A percentile compares a stretch with the other conserved stretches of the same genome.
phyloP scores from a whole-genome alignment of 2,888 invertebrate species.

The Myopa tessellatipennis region DNA sequence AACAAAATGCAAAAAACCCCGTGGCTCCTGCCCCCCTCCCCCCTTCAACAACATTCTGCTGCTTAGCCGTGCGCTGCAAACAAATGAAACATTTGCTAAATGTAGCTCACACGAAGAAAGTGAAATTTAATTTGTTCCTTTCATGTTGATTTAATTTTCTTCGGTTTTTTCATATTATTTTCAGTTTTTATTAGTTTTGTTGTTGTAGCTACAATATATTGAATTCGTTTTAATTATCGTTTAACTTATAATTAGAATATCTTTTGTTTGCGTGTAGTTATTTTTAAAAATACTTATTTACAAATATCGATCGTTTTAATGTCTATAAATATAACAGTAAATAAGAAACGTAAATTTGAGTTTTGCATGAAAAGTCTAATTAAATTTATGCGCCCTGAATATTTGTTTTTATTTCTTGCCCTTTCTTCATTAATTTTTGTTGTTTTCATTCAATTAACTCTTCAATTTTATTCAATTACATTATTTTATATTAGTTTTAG shows the following conservation, averaged over 20 bases:
- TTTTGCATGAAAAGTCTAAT: too few species aligned
- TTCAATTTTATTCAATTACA: background rate
- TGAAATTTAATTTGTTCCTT: slow-evolving; percentile 36
- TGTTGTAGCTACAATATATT: background rate
- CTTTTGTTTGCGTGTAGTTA: background rate
- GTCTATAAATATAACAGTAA: too few species aligned
- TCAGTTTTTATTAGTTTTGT: background rate
- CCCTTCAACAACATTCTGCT: too few species aligned
- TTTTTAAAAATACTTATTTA: too few species aligned
- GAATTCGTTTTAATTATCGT: background rate
- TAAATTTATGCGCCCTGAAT: too few species aligned
- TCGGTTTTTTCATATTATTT: background rate
- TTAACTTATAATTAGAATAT: background rate
- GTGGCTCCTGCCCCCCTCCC: too few species aligned
- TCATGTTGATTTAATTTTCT: slow-evolving; percentile 5
- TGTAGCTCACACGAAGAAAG: slow-evolving; percentile 39
- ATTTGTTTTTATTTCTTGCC: background rate
- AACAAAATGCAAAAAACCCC: too few species aligned
- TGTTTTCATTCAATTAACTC: background rate
- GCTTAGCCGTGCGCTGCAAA: too few species aligned
- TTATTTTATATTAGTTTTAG: background rate
- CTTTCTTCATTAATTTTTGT: background rate
- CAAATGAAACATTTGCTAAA: background rate
- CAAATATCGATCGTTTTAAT: too few species aligned
- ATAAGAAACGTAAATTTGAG: too few species aligned